These are phyloP conservation scores for Anthophora plumipes DNA, from an alignment of 2,888 invertebrate genomes.

Conservation along the genomic window DNA sequence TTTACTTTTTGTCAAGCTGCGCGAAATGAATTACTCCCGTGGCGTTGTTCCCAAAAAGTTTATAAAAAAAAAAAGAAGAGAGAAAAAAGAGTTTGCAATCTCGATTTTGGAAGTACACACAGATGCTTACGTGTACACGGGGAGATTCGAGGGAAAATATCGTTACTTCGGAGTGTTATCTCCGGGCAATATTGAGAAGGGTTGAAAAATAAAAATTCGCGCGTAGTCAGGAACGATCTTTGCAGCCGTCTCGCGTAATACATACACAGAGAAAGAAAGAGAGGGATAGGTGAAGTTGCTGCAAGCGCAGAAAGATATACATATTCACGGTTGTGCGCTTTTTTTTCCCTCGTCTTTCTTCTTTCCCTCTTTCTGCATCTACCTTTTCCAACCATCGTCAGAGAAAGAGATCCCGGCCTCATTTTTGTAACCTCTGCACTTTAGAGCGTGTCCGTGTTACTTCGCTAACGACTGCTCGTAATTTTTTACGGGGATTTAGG, in stretches of 20 bases:
- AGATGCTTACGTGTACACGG: neutral
- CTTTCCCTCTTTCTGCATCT: neutral
- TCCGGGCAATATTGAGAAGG: neutral
- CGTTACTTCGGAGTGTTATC: conserved; percentile 25
- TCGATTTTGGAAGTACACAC: too few species aligned
- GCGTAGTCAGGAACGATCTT: conserved; percentile 21
- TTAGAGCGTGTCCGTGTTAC: conserved; percentile 27
- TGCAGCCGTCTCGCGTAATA: neutral
- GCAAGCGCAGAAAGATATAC: conserved; percentile 21
- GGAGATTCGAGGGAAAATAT: conserved; percentile 3
- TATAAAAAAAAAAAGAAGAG: too few species aligned
- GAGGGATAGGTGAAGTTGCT: neutral
- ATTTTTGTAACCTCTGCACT: conserved; percentile 38
- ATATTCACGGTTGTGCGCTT: conserved; percentile 17
- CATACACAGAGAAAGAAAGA: too few species aligned
- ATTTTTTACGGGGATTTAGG: conserved; percentile 46
- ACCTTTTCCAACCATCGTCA: too few species aligned
- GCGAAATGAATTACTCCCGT: neutral
- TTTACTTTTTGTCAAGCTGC: neutral
- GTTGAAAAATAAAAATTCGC: conserved; percentile 23
- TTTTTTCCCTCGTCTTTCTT: neutral
- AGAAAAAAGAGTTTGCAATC: too few species aligned
- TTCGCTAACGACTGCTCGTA: conserved; percentile 49
- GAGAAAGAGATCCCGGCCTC: neutral
- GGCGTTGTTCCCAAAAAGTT: neutral